These are phyloP conservation scores for Neodiprion pinetum DNA, from an alignment of 1,140 invertebrate species.

Conservation along the genomic window DNA sequence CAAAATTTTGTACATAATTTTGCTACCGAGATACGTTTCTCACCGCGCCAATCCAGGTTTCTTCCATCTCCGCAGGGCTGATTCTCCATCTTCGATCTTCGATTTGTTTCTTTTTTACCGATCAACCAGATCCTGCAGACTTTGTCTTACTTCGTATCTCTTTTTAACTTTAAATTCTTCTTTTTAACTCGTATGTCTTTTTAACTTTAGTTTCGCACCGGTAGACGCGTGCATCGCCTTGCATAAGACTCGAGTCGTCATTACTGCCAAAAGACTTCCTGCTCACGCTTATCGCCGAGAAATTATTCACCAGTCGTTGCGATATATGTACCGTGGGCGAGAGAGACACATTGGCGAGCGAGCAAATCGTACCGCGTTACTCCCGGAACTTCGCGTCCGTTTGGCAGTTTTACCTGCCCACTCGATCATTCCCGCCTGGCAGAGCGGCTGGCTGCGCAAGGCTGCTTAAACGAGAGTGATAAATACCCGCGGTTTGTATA, in stretches of 20 bases:
- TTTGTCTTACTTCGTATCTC: not conserved
- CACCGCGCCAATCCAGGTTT: constrained; percentile 18
- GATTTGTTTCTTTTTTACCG: not conserved
- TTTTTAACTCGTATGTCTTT: constrained; percentile 1
- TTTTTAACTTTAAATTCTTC: not conserved
- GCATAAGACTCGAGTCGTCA: not conserved
- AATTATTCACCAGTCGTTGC: not conserved
- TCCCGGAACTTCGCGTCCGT: not conserved
- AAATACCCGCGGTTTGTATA: not conserved
- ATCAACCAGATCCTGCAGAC: constrained; percentile 2
- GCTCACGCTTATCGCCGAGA: not conserved
- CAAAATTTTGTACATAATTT: not conserved
- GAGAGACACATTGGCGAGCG: not conserved
- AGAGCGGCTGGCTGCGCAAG: not conserved
- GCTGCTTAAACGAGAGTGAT: not conserved
- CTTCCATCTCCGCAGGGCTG: constrained; percentile 28
- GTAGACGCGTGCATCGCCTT: not conserved
- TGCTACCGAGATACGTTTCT: constrained; percentile 13
- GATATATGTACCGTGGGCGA: not conserved
- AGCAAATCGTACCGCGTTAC: not conserved
- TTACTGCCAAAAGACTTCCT: constrained; percentile 13
- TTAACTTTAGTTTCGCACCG: not conserved
- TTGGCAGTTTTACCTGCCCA: constrained; percentile 6
- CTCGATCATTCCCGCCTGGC: constrained; percentile 3
- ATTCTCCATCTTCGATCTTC: constrained; percentile 9